Evolutionary conservation across 2,113 vertebrate species (phyloP).

Genomic region (Sialia sialis): DNA sequence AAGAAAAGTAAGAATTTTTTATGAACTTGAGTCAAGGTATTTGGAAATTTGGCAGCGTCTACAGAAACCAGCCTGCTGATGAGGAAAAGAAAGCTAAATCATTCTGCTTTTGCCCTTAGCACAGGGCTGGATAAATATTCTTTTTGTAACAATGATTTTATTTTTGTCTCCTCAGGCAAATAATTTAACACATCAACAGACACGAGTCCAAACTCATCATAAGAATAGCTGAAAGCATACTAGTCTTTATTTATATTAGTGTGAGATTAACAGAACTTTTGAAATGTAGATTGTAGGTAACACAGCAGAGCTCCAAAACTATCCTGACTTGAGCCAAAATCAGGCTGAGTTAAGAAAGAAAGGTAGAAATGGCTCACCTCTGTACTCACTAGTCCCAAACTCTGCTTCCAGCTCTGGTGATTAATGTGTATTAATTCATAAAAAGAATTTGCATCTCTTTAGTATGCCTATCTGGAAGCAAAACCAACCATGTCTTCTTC

Average conservation of each 20-base stretch:
- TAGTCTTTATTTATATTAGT: background rate
- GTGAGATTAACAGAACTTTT: background rate
- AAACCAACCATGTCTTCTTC: background rate
- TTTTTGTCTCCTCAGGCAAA: background rate
- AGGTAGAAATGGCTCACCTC: background rate
- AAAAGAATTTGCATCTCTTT: background rate
- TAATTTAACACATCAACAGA: background rate
- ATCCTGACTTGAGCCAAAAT: background rate
- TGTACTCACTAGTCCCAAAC: background rate
- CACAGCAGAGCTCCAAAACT: background rate
- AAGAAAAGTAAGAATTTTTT: background rate
- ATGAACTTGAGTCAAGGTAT: background rate
- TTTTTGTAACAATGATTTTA: background rate
- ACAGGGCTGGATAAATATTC: background rate
- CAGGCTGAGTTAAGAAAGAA: background rate
- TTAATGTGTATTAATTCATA: background rate
- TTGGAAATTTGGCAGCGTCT: background rate
- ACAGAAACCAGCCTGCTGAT: background rate
- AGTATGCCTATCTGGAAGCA: background rate
- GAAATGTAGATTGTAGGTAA: background rate
- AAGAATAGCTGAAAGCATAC: background rate
- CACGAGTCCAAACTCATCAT: background rate
- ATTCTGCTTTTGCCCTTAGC: background rate
- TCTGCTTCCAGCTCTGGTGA: background rate
- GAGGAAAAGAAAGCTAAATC: background rate